Evolutionary conservation across 2,888 invertebrate species (phyloP).

Genomic region (Trichopoda pennipes): DNA sequence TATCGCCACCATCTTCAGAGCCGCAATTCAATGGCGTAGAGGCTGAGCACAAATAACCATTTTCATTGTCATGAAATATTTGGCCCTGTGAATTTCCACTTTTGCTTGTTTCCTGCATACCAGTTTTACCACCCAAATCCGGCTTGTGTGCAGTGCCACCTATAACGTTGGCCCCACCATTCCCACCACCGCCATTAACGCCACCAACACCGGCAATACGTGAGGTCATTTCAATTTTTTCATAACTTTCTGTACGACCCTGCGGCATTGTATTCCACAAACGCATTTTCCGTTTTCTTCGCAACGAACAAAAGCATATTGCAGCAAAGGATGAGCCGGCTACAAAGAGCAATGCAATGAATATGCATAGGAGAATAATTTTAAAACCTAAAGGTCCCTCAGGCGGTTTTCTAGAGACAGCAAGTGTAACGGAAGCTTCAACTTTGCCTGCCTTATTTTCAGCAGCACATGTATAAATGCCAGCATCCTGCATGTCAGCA

Average conservation of each 20-base stretch:
- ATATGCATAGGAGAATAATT: conserved; percentile 85
- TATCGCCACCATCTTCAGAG: conserved; percentile 73
- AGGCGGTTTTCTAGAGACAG: conserved; percentile 85
- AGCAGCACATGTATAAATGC: conserved; percentile 88
- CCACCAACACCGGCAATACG: conserved; percentile 81
- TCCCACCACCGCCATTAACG: conserved; percentile 40
- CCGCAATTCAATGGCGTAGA: conserved; percentile 75
- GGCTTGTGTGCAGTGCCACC: conserved; percentile 70
- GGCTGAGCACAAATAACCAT: conserved; percentile 76
- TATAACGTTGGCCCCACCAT: conserved; percentile 27
- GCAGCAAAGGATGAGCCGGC: conserved; percentile 86
- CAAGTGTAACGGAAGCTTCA: conserved; percentile 87
- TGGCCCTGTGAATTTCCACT: conserved; percentile 70
- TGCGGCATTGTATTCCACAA: conserved; percentile 80
- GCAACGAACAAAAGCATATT: conserved; percentile 84
- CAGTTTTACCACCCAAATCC: conserved; percentile 74
- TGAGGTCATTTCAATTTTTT: conserved; percentile 88
- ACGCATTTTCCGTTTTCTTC: conserved; percentile 84
- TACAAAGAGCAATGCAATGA: conserved; percentile 86
- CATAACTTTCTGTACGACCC: conserved; percentile 85
- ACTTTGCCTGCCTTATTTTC: conserved; percentile 91
- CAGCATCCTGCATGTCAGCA: conserved; percentile 88
- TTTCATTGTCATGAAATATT: conserved; percentile 75
- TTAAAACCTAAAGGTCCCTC: conserved; percentile 84
- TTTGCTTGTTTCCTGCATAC: conserved; percentile 75